A percentile compares a stretch with the other conserved stretches of the same genome.
These are phyloP conservation scores for Diarsia mendica DNA, from an alignment of 2,888 invertebrate genomes.

Conservation along the genomic window DNA sequence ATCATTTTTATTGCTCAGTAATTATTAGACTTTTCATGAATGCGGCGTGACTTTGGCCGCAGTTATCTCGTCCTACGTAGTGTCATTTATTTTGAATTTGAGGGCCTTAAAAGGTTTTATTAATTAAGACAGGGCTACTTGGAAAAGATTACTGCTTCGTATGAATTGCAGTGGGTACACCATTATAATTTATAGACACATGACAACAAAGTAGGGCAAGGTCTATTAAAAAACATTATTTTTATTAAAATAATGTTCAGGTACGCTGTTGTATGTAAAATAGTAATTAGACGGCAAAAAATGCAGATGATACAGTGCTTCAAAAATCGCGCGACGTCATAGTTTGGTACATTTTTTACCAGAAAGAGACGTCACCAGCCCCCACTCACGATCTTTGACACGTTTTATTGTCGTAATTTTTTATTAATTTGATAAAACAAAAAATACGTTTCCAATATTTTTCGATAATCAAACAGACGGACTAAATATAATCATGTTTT, in stretches of 20 bases:
- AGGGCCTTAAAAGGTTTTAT: background rate
- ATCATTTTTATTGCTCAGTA: background rate
- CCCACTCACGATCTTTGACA: too few relatives aligned
- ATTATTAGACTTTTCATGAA: background rate
- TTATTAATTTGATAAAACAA: too few relatives aligned
- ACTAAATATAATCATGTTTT: too few relatives aligned
- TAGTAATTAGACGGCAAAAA: background rate
- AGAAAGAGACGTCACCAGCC: too few relatives aligned
- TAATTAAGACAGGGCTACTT: background rate
- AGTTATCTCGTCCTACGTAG: slow-evolving; percentile 27
- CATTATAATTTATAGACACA: too few relatives aligned
- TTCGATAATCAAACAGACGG: too few relatives aligned
- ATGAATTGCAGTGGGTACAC: background rate
- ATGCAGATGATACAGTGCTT: too few relatives aligned
- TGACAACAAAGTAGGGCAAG: background rate
- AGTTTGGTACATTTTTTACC: too few relatives aligned
- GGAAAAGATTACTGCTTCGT: background rate
- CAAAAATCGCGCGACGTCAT: too few relatives aligned
- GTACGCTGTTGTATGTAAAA: background rate
- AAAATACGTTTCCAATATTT: too few relatives aligned
- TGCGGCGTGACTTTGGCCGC: slow-evolving; percentile 1
- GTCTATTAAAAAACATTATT: background rate
- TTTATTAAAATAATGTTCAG: background rate
- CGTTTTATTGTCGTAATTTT: too few relatives aligned
- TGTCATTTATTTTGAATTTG: slow-evolving; percentile 24